Evolutionary conservation across 2,113 vertebrate genomes (phyloP), one percentile per base, ranked within the genome.

Genomic region (Misgurnus anguillicaudatus): DNA sequence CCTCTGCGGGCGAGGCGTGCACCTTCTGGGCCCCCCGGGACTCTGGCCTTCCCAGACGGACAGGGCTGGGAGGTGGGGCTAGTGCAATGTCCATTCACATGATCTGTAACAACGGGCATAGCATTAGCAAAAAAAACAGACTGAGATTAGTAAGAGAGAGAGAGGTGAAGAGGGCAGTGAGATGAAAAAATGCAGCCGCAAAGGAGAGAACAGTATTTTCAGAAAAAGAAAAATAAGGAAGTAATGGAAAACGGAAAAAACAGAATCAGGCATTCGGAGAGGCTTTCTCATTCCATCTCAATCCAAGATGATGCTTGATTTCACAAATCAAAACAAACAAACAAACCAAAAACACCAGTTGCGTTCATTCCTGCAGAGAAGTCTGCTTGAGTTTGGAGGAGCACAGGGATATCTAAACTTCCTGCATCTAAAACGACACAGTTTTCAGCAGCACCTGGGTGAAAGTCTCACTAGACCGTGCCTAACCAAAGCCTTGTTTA

Each of bases 41-140:
- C 88, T 16, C 96, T 90, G 79, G 90, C 94, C 86, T 96, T 98
- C 88, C 96, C 97, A 73, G 94, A 94, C 16, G 91, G 67, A 85
- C 95, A 96, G 85, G 94, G 93, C 90, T 98, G 97, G 85, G 95
- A 97, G 3, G 94, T 96, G 82, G 97, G 95, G 82, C 96, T 98
- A 83, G 96, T 97, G 89, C 96, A 99, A 91, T 98, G 96, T 91
- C 98, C 98, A 86, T 99, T 98, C 85, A 98, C 93, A 81, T 98
- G 96, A 94, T 99, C 98, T 99, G 93, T 86, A 94, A 93, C 88
- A 93, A 78, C 83, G 93, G 80, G 90, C 87, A 91, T 86, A 89
- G 86, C 90, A 88, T 93, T 92, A 94, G 90, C 87, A 89, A 87
- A 86, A 31, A 68, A 48, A 70, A 3, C 9, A 70, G 88, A 88